A percentile compares a stretch with the other conserved stretches of the same genome.
Conservation (phyloP, 2,888 invertebrate species). For the Tanytarsus gracilentus region DNA sequence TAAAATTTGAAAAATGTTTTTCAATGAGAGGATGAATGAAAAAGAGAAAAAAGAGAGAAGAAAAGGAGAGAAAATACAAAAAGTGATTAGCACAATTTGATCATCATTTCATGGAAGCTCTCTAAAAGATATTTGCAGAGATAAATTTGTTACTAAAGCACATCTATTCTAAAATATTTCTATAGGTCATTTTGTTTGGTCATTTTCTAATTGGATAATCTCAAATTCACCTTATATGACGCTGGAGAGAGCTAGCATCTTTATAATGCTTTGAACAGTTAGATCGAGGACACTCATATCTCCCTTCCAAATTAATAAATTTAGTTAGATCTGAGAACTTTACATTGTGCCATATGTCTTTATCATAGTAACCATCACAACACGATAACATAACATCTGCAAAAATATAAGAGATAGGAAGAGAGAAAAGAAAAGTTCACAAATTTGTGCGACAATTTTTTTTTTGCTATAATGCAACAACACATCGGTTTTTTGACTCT, state of each 20-base stretch:
- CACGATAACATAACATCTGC: slow-evolving; percentile 24
- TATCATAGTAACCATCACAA: slow-evolving; percentile 29
- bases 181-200: slow-evolving; percentile 30
- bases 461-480: neutral
- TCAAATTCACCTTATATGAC: slow-evolving; percentile 43
- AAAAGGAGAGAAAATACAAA: neutral
- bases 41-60: slow-evolving; percentile 7
- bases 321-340: slow-evolving; percentile 44
- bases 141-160: slow-evolving; percentile 14
- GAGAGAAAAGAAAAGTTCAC: slow-evolving; percentile 6
- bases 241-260: slow-evolving; percentile 45
- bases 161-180: slow-evolving; percentile 27
- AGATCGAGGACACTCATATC: slow-evolving; percentile 43
- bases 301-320: slow-evolving; percentile 43
- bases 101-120: neutral
- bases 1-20: neutral
- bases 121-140: neutral
- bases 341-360: slow-evolving; percentile 44
- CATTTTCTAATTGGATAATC: slow-evolving; percentile 4
- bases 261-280: slow-evolving; percentile 45
- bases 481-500: neutral
- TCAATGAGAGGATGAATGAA: neutral
- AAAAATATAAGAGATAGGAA: slow-evolving; percentile 15
- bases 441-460: neutral
- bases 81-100: neutral